Conservation (phyloP, 2,113 vertebrate species). For the Tympanuchus pallidicinctus region DNA sequence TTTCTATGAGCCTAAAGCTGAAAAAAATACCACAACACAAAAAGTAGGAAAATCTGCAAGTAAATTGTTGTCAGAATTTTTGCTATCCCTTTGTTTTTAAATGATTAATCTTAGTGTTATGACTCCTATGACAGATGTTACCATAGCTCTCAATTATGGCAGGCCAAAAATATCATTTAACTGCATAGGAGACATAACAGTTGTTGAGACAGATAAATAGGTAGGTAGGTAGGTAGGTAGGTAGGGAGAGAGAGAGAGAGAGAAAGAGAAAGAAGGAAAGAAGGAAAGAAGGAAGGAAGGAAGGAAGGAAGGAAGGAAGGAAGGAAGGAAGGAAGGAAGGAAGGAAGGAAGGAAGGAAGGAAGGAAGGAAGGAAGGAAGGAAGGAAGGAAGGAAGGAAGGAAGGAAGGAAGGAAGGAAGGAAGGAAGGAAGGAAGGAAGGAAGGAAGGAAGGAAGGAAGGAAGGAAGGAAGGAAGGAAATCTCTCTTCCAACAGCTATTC, state of each 20-base stretch:
- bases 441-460: no score
- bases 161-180: not conserved
- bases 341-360: no score
- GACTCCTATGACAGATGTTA: not conserved
- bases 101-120: not conserved
- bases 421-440: no score
- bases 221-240: not conserved
- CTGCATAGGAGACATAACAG: not conserved
- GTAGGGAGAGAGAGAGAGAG: not conserved
- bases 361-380: no score
- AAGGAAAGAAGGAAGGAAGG: no score
- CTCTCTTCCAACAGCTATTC: not conserved
- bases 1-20: not conserved
- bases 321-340: no score
- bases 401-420: no score
- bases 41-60: not conserved
- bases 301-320: no score
- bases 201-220: not conserved
- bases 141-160: not conserved
- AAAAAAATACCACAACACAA: not conserved
- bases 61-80: not conserved
- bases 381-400: no score
- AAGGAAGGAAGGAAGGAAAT: not conserved
- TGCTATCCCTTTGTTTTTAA: not conserved
- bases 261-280: rapidly evolving